Percentiles rank a stretch among this genome's conserved stretches.
Conservation (phyloP, 2,888 invertebrate species). For the Heliconius cydno region DNA sequence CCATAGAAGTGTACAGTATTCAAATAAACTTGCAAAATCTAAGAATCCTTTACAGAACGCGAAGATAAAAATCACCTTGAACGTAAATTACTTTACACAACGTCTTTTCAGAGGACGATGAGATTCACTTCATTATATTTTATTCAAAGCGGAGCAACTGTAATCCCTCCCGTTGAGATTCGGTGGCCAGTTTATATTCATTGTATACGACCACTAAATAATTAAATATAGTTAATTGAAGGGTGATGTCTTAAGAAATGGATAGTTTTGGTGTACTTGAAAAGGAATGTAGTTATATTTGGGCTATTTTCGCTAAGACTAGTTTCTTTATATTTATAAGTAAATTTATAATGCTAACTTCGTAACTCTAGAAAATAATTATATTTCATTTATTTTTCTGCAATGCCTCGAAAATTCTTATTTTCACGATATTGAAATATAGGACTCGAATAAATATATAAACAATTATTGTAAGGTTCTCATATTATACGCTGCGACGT, state of each 20-base stretch:
- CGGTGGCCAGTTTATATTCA: constrained; percentile 27
- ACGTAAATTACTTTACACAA: constrained; percentile 46
- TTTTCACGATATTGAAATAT: no score
- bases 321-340: no score
- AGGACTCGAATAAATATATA: no score
- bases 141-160: constrained; percentile 45
- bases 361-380: no score
- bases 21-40: constrained; percentile 21
- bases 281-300: no score
- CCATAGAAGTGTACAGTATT: neutral
- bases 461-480: no score
- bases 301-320: no score
- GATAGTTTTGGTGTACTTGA: neutral
- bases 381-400: no score
- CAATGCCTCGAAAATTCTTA: no score
- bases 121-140: constrained; percentile 45
- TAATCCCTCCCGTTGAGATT: constrained; percentile 43
- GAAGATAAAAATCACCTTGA: constrained; percentile 42
- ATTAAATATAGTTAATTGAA: neutral
- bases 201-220: constrained; percentile 2
- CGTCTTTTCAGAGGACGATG: constrained; percentile 41
- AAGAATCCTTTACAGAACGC: constrained; percentile 34
- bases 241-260: neutral
- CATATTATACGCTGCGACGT: no score
- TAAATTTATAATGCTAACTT: no score